Evolutionary conservation across 2,113 vertebrate genomes (phyloP).

Genomic region (Leucoraja erinaceus): DNA sequence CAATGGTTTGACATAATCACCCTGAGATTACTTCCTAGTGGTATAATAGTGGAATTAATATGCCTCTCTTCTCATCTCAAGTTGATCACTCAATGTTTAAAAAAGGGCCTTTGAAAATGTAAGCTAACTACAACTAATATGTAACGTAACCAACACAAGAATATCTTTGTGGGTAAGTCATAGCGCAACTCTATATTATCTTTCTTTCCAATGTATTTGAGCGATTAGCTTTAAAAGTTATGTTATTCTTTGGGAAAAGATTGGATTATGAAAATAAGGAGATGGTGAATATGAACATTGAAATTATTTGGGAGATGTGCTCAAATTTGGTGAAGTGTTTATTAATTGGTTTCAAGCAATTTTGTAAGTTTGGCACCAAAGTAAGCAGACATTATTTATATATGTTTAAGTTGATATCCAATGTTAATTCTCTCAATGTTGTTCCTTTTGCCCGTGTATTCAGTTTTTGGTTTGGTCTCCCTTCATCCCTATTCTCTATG

Average conservation of each 20-base stretch:
- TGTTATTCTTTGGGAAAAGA: not conserved
- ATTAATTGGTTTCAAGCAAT: not conserved
- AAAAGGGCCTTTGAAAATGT: not conserved
- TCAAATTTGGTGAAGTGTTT: not conserved
- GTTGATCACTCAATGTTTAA: not conserved
- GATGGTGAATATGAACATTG: not conserved
- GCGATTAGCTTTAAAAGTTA: not conserved
- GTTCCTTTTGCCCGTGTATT: not conserved
- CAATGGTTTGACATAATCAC: not conserved
- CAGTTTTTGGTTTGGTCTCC: no score
- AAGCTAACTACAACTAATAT: not conserved
- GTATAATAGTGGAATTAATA: not conserved
- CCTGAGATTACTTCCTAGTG: not conserved
- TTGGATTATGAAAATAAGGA: not conserved
- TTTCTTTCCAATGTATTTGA: not conserved
- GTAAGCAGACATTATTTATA: not conserved
- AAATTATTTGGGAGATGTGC: not conserved
- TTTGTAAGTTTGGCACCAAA: not conserved
- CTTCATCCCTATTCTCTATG: not conserved
- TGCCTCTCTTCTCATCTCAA: not conserved
- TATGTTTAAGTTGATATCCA: not conserved
- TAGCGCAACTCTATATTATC: no score
- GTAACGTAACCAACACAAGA: not conserved
- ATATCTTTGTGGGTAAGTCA: not conserved
- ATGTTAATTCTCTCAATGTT: not conserved